These are phyloP conservation scores for Loripinus fragilis DNA, from an alignment of 2,888 invertebrate species.

Conservation along the genomic window DNA sequence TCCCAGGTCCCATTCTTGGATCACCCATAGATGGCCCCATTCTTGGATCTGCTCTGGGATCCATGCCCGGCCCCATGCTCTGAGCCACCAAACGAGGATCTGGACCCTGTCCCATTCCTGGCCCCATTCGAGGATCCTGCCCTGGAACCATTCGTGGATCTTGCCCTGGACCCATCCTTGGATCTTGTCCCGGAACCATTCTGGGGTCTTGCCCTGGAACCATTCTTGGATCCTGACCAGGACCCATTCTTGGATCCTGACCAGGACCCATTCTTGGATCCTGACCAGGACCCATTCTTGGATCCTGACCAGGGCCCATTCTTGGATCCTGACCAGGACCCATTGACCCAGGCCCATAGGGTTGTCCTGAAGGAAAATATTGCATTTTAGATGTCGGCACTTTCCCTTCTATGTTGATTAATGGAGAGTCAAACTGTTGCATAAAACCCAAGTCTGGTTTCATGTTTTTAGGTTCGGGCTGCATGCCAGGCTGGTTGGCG, in stretches of 20 bases:
- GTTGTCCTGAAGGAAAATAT: slow-evolving; percentile 86
- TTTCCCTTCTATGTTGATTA: slow-evolving; percentile 89
- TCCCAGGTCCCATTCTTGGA: slow-evolving; percentile 37
- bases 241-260: slow-evolving; percentile 54
- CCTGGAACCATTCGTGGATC: slow-evolving; percentile 32
- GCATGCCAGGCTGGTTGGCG: slow-evolving; percentile 91
- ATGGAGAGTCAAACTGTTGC: slow-evolving; percentile 95
- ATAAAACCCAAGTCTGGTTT: slow-evolving; percentile 84
- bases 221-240: slow-evolving; percentile 47
- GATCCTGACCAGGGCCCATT: slow-evolving; percentile 55
- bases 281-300: slow-evolving; percentile 46
- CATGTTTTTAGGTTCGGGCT: slow-evolving; percentile 62
- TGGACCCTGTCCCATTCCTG: slow-evolving; percentile 46
- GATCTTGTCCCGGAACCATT: slow-evolving; percentile 47
- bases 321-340: slow-evolving; percentile 39
- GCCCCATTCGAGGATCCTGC: slow-evolving; percentile 38
- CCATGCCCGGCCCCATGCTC: slow-evolving; percentile 28
- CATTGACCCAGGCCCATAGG: slow-evolving; percentile 52
- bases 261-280: slow-evolving; percentile 45
- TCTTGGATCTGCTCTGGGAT: slow-evolving; percentile 56
- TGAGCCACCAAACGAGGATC: slow-evolving; percentile 43
- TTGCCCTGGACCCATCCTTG: slow-evolving; percentile 42
- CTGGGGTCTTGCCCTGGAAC: slow-evolving; percentile 54
- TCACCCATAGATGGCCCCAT: slow-evolving; percentile 50
- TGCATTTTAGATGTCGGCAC: slow-evolving; percentile 89